Conservation (phyloP, 2,888 invertebrate species). For the Leptopilina drosophilae region DNA sequence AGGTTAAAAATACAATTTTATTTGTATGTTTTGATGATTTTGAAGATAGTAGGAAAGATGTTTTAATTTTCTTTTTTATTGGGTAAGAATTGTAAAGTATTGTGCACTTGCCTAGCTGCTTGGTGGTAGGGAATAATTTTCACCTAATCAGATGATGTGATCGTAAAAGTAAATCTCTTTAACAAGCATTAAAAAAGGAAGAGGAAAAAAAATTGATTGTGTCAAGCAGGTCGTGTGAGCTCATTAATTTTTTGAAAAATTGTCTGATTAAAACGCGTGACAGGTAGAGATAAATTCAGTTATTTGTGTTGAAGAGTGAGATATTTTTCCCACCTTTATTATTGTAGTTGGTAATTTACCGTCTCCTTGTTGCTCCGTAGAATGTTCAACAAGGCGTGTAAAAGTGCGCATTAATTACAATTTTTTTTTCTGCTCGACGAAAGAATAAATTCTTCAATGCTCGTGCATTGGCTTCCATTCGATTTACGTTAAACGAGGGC, state of each 20-base stretch:
- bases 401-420: constrained; percentile 21
- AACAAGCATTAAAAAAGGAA: constrained; percentile 19
- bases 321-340: constrained; percentile 8
- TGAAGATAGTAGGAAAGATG: too few relatives aligned
- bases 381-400: constrained; percentile 27
- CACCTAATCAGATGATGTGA: constrained; percentile 9
- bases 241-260: constrained; percentile 10
- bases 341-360: neutral
- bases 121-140: constrained; percentile 1
- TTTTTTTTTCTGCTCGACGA: neutral
- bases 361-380: neutral
- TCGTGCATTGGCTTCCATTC: constrained; percentile 15
- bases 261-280: constrained; percentile 11
- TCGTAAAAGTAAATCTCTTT: constrained; percentile 32
- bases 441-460: neutral
- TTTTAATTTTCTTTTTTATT: too few relatives aligned
- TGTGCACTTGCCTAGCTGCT: too few relatives aligned
- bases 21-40: too few relatives aligned
- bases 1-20: too few relatives aligned
- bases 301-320: neutral
- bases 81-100: too few relatives aligned
- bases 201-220: neutral
- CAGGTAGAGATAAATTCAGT: constrained; percentile 2
- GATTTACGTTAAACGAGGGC: constrained; percentile 32
- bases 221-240: constrained; percentile 14